A percentile compares a stretch with the other conserved stretches of the same genome.
Evolutionary conservation across 2,113 vertebrate species (phyloP).

Genomic region (Patagioenas fasciata): DNA sequence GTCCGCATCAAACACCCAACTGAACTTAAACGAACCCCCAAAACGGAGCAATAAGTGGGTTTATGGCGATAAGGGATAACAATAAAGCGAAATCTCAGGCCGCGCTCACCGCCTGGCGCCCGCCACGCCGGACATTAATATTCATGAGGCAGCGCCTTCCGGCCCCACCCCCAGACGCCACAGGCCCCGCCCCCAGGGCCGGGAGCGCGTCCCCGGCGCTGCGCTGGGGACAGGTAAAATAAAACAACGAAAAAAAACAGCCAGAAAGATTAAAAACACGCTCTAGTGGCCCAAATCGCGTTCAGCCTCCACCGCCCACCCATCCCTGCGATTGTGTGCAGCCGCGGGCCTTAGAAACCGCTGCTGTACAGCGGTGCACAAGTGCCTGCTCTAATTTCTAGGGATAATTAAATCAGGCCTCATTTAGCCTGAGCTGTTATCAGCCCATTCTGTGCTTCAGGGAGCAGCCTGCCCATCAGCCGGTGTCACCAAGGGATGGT

Average conservation of each 20-base stretch:
- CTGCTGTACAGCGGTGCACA: fast-evolving
- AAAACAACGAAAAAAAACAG: background rate
- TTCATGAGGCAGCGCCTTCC: too few species aligned
- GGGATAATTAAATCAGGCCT: background rate
- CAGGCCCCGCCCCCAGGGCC: too few species aligned
- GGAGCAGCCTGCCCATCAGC: background rate
- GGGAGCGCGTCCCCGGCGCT: too few species aligned
- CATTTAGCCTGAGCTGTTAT: too few species aligned
- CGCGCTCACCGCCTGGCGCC: too few species aligned
- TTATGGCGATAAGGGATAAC: too few species aligned
- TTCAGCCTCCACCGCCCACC: too few species aligned
- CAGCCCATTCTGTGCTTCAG: background rate
- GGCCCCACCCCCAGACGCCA: too few species aligned
- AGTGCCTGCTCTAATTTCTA: background rate
- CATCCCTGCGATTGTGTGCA: too few species aligned
- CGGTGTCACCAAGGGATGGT: fast-evolving
- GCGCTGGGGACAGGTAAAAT: too few species aligned
- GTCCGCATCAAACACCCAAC: background rate
- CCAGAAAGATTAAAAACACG: background rate
- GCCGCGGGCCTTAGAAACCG: background rate
- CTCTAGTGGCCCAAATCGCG: background rate
- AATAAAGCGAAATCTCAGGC: too few species aligned
- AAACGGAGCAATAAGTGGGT: fast-evolving
- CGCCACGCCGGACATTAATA: too few species aligned
- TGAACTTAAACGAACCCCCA: background rate